Percentiles rank a stretch among this genome's conserved stretches.
Evolutionary conservation across 2,113 vertebrate species (phyloP).

Genomic region (Sinocyclocheilus rhinocerous): DNA sequence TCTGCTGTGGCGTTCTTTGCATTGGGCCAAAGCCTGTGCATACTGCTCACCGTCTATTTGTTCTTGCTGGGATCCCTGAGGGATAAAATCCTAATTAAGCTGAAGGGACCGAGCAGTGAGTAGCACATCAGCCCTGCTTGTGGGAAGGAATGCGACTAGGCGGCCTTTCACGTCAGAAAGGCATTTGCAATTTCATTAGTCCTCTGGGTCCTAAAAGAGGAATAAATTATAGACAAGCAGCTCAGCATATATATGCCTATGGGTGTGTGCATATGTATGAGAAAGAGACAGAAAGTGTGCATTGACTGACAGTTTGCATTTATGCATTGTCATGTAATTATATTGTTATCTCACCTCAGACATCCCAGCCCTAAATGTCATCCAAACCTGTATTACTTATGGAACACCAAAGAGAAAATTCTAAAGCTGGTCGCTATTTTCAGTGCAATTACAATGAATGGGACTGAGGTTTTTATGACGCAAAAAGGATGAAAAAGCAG

Average conservation of each 20-base stretch:
- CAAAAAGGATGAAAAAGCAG: not conserved
- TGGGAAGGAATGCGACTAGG: conserved; percentile 49
- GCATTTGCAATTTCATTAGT: conserved; percentile 72
- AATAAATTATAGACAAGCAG: conserved; percentile 74
- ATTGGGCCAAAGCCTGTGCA: conserved; percentile 25
- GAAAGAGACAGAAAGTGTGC: conserved; percentile 2
- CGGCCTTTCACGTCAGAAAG: conserved; percentile 51
- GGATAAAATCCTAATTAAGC: conserved; percentile 75
- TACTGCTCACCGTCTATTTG: conserved; percentile 53
- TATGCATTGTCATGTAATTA: conserved; percentile 41
- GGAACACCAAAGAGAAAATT: too few relatives aligned
- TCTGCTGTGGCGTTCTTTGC: not conserved
- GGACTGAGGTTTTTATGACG: not conserved
- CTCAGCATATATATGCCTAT: conserved; percentile 67
- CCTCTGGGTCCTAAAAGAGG: conserved; percentile 68
- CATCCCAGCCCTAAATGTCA: not conserved
- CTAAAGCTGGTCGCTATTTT: too few relatives aligned
- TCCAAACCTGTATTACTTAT: too few relatives aligned
- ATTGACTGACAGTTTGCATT: conserved; percentile 23
- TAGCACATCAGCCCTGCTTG: conserved; percentile 43
- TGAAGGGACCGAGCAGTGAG: conserved; percentile 65
- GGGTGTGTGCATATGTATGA: conserved; percentile 27
- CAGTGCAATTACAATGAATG: too few relatives aligned
- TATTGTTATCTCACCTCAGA: not conserved
- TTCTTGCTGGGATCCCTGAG: conserved; percentile 60